Evolutionary conservation across 2,113 vertebrate species (phyloP).

Genomic region (Paratilapia polleni): DNA sequence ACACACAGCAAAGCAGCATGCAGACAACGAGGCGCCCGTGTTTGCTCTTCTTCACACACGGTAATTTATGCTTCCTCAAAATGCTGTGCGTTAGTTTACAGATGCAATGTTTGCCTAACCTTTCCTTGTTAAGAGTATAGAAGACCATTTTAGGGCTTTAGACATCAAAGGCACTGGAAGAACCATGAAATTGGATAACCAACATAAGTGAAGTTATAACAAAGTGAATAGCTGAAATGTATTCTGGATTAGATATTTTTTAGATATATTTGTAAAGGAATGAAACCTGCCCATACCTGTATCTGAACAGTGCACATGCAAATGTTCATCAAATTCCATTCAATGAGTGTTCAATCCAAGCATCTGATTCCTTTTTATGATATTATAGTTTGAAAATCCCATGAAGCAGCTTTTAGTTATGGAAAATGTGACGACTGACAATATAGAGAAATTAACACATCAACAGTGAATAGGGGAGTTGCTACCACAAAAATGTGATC

Average conservation of each 20-base stretch:
- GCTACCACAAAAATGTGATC: not conserved
- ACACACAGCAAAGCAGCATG: slow-evolving; percentile 24
- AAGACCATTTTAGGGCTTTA: slow-evolving; percentile 1
- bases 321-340: not conserved
- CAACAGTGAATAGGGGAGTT: not conserved
- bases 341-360: not conserved
- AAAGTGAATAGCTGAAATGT: slow-evolving; percentile 3
- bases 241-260: slow-evolving; percentile 22
- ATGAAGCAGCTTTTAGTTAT: not conserved
- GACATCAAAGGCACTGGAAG: slow-evolving; percentile 34
- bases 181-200: slow-evolving; percentile 33
- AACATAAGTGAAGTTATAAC: slow-evolving; percentile 16
- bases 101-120: slow-evolving; percentile 22
- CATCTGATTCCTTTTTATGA: not conserved
- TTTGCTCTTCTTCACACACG: slow-evolving; percentile 18
- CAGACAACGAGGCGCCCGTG: not conserved
- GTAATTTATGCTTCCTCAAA: slow-evolving; percentile 36
- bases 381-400: not conserved
- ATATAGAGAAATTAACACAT: fast-evolving
- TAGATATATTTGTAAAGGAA: not conserved
- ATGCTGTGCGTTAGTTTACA: slow-evolving; percentile 38
- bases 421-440: not conserved
- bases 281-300: not conserved
- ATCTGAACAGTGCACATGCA: not conserved
- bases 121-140: slow-evolving; percentile 19